Evolutionary conservation across 2,797 vertebrate species (phyloP).

Genomic region (Semotilus atromaculatus): DNA sequence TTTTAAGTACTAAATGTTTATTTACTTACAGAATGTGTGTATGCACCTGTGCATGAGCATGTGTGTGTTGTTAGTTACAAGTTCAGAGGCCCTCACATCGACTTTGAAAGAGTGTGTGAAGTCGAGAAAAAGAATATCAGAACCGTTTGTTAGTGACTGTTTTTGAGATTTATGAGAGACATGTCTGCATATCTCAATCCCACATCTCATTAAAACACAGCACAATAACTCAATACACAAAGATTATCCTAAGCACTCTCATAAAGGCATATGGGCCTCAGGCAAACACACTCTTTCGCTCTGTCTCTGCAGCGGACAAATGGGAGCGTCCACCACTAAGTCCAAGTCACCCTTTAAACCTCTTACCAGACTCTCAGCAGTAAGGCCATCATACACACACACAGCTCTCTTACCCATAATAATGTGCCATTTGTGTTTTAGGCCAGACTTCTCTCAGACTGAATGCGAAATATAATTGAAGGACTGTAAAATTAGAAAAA

Average conservation of each 20-base stretch:
- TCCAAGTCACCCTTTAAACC: slow-evolving; percentile 62
- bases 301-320: slow-evolving; percentile 50
- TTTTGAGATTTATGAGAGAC: neutral
- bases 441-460: slow-evolving; percentile 14
- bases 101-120: neutral
- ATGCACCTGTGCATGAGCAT: slow-evolving; percentile 25
- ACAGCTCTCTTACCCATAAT: slow-evolving; percentile 33
- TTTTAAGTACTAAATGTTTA: slow-evolving; percentile 61
- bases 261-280: slow-evolving; percentile 42
- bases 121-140: neutral
- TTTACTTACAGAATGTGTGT: slow-evolving; percentile 56
- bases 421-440: slow-evolving; percentile 45
- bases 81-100: neutral
- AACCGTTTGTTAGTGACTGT: neutral
- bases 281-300: slow-evolving; percentile 27
- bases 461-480: slow-evolving; percentile 51
- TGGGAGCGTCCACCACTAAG: slow-evolving; percentile 51
- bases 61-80: slow-evolving; percentile 30
- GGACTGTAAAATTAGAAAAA: slow-evolving; percentile 49
- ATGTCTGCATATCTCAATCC: neutral
- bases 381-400: slow-evolving; percentile 43
- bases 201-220: slow-evolving; percentile 10
- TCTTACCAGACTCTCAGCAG: slow-evolving; percentile 54
- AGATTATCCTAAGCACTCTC: slow-evolving; percentile 38
- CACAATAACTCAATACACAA: slow-evolving; percentile 4